These are phyloP conservation scores for Bombus pyrosoma DNA, from an alignment of 1,140 invertebrate species.

Conservation along the genomic window DNA sequence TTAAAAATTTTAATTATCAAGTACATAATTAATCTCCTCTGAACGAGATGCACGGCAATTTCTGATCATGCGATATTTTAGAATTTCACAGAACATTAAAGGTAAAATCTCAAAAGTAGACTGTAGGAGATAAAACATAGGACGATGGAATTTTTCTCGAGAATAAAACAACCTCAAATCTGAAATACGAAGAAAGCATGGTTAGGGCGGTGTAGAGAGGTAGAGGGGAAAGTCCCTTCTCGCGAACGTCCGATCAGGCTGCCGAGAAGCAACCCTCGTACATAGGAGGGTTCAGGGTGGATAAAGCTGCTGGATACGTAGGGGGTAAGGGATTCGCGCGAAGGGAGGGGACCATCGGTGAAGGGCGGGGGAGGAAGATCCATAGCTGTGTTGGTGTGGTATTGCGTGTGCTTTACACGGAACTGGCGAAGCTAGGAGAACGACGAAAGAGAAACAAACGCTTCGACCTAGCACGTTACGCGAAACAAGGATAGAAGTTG, in stretches of 20 bases:
- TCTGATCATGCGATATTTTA: background rate
- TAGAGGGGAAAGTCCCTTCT: conserved; percentile 26
- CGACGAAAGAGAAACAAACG: conserved; percentile 33
- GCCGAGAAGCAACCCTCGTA: conserved; percentile 60
- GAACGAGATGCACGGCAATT: background rate
- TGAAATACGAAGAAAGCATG: conserved; percentile 26
- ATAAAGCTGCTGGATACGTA: conserved; percentile 66
- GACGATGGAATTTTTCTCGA: background rate
- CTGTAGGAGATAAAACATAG: too few species aligned
- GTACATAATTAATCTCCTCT: background rate
- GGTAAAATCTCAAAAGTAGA: background rate
- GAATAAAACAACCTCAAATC: conserved; percentile 18
- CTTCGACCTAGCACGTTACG: background rate
- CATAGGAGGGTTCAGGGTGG: conserved; percentile 63
- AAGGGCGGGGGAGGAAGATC: conserved; percentile 15
- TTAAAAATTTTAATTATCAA: background rate
- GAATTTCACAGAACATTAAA: background rate
- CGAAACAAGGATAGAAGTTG: conserved; percentile 3
- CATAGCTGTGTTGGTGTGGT: background rate
- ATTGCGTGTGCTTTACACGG: background rate
- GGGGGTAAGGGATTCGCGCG: conserved; percentile 55
- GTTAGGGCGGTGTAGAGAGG: background rate
- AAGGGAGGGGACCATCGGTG: conserved; percentile 51
- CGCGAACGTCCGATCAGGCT: conserved; percentile 43
- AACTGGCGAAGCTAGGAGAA: conserved; percentile 23